A percentile compares a stretch with the other conserved stretches of the same genome.
Conservation (phyloP, 2,888 invertebrate genomes). For the Lycia hirtaria region DNA sequence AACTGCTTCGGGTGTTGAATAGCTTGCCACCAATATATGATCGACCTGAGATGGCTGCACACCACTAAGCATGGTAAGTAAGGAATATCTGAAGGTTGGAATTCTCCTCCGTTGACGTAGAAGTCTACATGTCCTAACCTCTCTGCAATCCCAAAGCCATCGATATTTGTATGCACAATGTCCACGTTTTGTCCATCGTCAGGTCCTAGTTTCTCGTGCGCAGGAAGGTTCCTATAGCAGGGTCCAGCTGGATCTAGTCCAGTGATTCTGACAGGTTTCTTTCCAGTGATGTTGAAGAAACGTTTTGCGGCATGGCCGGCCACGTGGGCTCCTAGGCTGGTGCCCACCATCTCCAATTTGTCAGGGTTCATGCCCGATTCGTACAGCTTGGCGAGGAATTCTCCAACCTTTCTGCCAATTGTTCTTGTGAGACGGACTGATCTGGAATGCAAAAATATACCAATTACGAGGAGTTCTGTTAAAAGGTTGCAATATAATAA, state of each 20-base stretch:
- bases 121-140: slow-evolving; percentile 71
- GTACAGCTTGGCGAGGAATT: slow-evolving; percentile 64
- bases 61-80: slow-evolving; percentile 69
- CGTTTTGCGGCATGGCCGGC: slow-evolving; percentile 65
- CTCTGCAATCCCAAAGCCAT: slow-evolving; percentile 78
- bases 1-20: slow-evolving; percentile 75
- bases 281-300: slow-evolving; percentile 65
- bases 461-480: too few species aligned
- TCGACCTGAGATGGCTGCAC: slow-evolving; percentile 68
- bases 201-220: slow-evolving; percentile 54
- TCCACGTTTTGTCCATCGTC: slow-evolving; percentile 67
- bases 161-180: slow-evolving; percentile 75
- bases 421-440: slow-evolving; percentile 66
- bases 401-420: slow-evolving; percentile 69
- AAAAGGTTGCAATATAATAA: not conserved
- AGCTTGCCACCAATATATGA: slow-evolving; percentile 76
- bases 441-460: slow-evolving; percentile 53
- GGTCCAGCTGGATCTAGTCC: slow-evolving; percentile 78
- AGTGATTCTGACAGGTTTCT: slow-evolving; percentile 66
- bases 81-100: slow-evolving; percentile 69
- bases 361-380: slow-evolving; percentile 62
- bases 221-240: slow-evolving; percentile 64
- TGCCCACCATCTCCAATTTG: slow-evolving; percentile 69
- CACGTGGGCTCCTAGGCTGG: slow-evolving; percentile 73
- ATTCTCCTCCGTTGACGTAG: slow-evolving; percentile 77